Base-by-base conservation (phyloP, 2,888 invertebrate species). In the Pyrochroa serraticornis region DNA sequence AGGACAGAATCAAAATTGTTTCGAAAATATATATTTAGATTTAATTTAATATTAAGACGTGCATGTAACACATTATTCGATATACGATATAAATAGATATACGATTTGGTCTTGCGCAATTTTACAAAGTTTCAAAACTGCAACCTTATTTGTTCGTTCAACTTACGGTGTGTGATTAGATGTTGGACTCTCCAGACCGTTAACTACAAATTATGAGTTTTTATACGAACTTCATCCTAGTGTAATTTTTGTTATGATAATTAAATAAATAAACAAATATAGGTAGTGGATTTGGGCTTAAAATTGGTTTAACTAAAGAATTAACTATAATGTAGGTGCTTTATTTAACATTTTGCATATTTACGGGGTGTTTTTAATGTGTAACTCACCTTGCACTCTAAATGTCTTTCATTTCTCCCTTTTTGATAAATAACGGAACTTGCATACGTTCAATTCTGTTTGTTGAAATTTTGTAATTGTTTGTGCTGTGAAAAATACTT, bases 351-450 rank as follows among this genome's bases (percentile, higher is more conserved):
- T 34, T 32, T 41, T 37, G 52, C 35, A 41, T 55, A 36, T 60
- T 51, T 47, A 46, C 39, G 52, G 62, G 51, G 22, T 57, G 53
- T 58, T 58, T 54, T 55, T 44, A 51, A 45, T 58, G 31, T 33
- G 36, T 58, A 58, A 62, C 64, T 65, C 58, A 50, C 65, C 65
- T 65, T 65, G 65, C 65, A 61, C 61, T 65, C 65, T 13, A 35
- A 42, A 53, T 10, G 32, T 52, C 38, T 42, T 34, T 49, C 43
- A 37, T 8, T 50, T 35, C 5, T 3, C 22, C 22, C 22, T 22
- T 3, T 22, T 22, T 22, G 22, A 22, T 22, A 22, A 22, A 5
- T 22, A 22, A 5, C 22, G 22, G 22, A 22, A 22, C 22, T 22
- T 22, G 5, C 22, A 22, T 22, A 3, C 3, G 22, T 22, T 22